Evolutionary conservation across 2,113 vertebrate genomes (phyloP), one percentile per base, ranked within the genome.

Genomic region (Thunnus maccoyii): DNA sequence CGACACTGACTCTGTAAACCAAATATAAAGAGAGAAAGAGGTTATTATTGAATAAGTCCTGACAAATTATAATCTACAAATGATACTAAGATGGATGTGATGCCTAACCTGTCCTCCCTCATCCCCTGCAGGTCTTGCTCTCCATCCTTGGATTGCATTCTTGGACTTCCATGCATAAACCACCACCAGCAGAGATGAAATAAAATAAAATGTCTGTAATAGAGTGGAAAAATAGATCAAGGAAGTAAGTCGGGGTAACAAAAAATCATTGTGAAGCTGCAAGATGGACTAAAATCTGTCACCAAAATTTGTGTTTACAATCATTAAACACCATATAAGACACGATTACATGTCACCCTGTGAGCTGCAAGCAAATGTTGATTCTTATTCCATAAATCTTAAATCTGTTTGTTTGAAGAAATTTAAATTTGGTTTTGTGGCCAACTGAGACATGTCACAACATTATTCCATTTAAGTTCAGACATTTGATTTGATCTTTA

Each of bases 101-200:
- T 0, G 17, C 2, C 84, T 62, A 32, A 96, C 95, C 93, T 91
- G 91, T 60, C 51, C 65, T 1, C 25, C 50, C 6, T 88, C 76
- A 27, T 67, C 15, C 15, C 73, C 88, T n/a, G 63, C 41, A 1
- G 81, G 50, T 25, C 76, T 63, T 16, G 80, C 87, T 82, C 95
- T 88, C 90, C 95, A 93, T 5, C 95, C 95, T 1, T 60, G 78
- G 1, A 92, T 62, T 0, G 87, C 18, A 1, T 78, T 86, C 63
- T 88, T 93, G 0, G 94, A 95, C 78, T 94, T 94, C 44, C 90
- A 94, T 0, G 96, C 95, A 0, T 96, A 96, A 80, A 94, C 88
- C 1, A 88, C 51, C 30, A 94, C 86, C 90, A 96, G 91, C 86
- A 96, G 91, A 52, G 95, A 94, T 0, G 95, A 96, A 88, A 93